Evolutionary conservation across 2,888 invertebrate genomes (phyloP), one percentile per base, ranked within the genome.

Genomic region (Plusia festucae): DNA sequence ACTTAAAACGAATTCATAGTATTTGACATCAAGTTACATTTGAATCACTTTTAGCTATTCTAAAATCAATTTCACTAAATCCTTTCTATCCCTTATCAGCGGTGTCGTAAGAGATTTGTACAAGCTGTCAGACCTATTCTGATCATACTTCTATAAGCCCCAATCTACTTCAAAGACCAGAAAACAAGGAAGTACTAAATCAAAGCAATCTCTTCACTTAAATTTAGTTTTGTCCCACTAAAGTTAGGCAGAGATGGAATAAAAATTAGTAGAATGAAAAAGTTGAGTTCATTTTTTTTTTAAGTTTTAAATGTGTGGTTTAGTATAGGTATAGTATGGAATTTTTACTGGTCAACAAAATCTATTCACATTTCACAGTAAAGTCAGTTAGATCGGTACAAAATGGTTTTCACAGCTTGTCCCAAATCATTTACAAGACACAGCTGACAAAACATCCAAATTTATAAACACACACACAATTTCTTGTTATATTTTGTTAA

Each of bases 11-110:
- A 24, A 30, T 34, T 18, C 20, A 59, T 54, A 44, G 22, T 16
- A 53, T 40, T 20, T 9, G 20, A 18, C n/a, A 53, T 9, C 24
- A 40, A 51, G 16, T 46, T 46, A 20, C 30, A 27, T 13, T 53
- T 51, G 16, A 27, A 46, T 24, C 16, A 22, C 40, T 5, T 30
- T 20, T 7, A 57, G 46, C 76, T 78, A 79, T 79, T 77, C 77
- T 78, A 79, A 78, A 78, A 77, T 77, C 30, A 75, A 78, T 78
- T 80, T 71, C 22, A 24, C 76, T 78, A 79, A 79, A 79, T 78
- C 81, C 78, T 56, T 59, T 32, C 60, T 40, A 34, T 66, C 40
- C 40, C 27, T 54, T 51, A 64, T 18, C 55, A 61, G 52, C 44
- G 59, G 44, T 32, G 40, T 59, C 40, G 18, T 53, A 32, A 58